Evolutionary conservation across 2,888 invertebrate genomes (phyloP), one percentile per base, ranked within the genome.

Genomic region (Zygaena filipendulae): DNA sequence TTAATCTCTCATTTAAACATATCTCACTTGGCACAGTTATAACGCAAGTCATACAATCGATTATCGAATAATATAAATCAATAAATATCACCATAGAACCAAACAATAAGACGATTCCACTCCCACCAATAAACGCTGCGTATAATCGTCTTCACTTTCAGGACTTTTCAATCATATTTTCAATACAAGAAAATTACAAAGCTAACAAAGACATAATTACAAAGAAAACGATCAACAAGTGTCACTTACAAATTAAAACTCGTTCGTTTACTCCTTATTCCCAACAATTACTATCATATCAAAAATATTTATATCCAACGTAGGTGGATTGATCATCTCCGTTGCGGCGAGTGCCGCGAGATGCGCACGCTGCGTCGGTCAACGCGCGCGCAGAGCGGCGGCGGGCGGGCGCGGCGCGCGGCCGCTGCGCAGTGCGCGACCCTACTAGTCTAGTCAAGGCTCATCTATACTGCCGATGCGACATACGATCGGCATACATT

Each of bases 11-110:
- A 63, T 66, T 67, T 47, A 67, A 62, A 70, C 71, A 70, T 66
- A 77, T 71, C 71, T 74, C 74, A 72, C 74, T 79, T 75, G 79
- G 77, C 79, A 79, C 79, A 74, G 70, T 63, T 61, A 62, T 62
- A 71, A 74, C 68, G 63, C 66, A 71, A 72, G 67, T 63, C 60
- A 63, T 66, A 67, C 64, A 63, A 59, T 59, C 58, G 58, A 62
- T 63, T 59, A 62, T 59, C n/a, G n/a, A n/a, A n/a, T n/a, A n/a
- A n/a, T n/a, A n/a, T n/a, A n/a, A n/a, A n/a, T n/a, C n/a, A 62
- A 63, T 63, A 60, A 55, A 53, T 52, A 58, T 59, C 47, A 52
- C 49, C 56, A 57, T 51, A 49, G 52, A 55, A 57, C 53, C 55
- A 54, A 59, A 53, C 52, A 56, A 54, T 54, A 59, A 51, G 48